phyloP scores from a whole-genome alignment of 2,113 vertebrate genomes.

The Cervus canadensis region DNA sequence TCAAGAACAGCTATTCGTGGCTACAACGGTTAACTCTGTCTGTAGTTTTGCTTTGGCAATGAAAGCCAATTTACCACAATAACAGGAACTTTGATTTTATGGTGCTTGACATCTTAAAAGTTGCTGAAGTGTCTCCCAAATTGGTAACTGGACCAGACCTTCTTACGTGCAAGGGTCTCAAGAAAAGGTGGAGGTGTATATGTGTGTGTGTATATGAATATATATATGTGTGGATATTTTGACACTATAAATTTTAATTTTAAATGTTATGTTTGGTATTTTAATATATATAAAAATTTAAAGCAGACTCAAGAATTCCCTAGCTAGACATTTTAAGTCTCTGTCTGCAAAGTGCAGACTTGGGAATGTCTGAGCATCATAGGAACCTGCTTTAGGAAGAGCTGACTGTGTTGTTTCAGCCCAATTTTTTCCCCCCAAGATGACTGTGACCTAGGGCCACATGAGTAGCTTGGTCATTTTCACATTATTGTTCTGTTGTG shows the following conservation, averaged over 20 bases:
- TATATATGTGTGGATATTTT: neutral
- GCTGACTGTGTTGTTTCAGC: neutral
- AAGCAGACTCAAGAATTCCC: neutral
- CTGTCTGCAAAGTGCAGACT: neutral
- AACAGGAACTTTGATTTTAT: neutral
- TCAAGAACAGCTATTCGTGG: neutral
- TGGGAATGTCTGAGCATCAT: neutral
- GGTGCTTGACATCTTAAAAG: neutral
- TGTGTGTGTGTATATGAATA: neutral
- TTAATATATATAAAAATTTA: neutral
- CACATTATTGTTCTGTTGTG: neutral
- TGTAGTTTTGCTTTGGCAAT: neutral
- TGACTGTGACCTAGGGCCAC: neutral
- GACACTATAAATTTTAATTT: neutral
- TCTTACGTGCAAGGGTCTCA: neutral
- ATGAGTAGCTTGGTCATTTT: conserved; percentile 3
- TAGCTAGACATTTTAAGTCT: neutral
- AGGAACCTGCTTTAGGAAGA: neutral
- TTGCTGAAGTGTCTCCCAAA: neutral
- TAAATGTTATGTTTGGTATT: neutral
- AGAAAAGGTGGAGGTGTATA: neutral
- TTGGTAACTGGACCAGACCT: neutral
- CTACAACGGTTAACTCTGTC: neutral
- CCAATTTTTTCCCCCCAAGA: neutral
- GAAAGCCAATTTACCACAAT: neutral